These are phyloP conservation scores for Drosophila anomalata DNA, from an alignment of 2,888 invertebrate genomes.

Conservation along the genomic window DNA sequence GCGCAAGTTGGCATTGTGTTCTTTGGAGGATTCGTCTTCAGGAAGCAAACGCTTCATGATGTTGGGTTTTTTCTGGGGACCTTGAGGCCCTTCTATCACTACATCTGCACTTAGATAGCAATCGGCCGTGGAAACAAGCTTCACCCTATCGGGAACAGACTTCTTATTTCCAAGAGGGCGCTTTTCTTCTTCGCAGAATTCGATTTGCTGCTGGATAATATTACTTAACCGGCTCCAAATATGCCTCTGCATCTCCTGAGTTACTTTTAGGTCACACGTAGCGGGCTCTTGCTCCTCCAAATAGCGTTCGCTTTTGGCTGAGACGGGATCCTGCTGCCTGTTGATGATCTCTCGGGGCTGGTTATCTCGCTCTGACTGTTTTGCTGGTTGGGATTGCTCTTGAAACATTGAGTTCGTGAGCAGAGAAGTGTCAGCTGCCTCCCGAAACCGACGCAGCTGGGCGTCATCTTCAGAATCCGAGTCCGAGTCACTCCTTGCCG, in stretches of 20 bases:
- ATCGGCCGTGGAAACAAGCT: slow-evolving; percentile 61
- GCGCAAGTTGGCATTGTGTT: not conserved
- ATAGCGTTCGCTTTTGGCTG: slow-evolving; percentile 65
- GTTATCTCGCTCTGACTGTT: not conserved
- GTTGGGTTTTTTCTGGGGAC: slow-evolving; percentile 59
- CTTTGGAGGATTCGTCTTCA: slow-evolving; percentile 15
- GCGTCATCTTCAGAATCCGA: slow-evolving; percentile 60
- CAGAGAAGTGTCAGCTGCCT: slow-evolving; percentile 74
- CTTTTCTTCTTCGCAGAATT: slow-evolving; percentile 48
- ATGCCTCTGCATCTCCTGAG: slow-evolving; percentile 67
- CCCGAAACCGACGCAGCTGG: slow-evolving; percentile 63
- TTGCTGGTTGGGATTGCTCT: not conserved
- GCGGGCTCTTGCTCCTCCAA: slow-evolving; percentile 40
- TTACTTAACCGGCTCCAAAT: slow-evolving; percentile 68
- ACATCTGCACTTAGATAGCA: slow-evolving; percentile 70
- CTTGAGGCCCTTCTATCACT: slow-evolving; percentile 59
- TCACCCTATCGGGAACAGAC: slow-evolving; percentile 46
- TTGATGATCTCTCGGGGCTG: not conserved
- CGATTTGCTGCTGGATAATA: slow-evolving; percentile 63
- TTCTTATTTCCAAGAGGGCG: not conserved
- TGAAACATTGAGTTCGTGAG: slow-evolving; percentile 73
- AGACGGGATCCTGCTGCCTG: not conserved
- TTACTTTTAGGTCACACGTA: slow-evolving; percentile 65
- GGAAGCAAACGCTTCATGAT: slow-evolving; percentile 60
- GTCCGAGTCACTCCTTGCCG: slow-evolving; percentile 23